Evolutionary conservation across 2,888 invertebrate genomes (phyloP).

Genomic region (Caenorhabditis afra): DNA sequence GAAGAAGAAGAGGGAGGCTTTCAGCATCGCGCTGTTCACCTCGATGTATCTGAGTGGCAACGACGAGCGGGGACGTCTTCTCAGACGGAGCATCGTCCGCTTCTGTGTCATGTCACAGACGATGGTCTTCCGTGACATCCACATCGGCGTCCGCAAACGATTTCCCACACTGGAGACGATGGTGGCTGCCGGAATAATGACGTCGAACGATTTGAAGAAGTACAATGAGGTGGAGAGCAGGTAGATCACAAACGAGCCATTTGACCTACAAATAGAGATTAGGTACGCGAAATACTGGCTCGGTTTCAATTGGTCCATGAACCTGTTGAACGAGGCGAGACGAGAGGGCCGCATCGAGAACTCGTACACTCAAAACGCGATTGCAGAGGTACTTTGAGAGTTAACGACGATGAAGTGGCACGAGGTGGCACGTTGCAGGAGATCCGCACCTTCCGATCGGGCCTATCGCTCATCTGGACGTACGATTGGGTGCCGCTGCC

Average conservation of each 20-base stretch:
- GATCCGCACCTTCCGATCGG: slow-evolving; percentile 61
- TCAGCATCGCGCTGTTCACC: slow-evolving; percentile 70
- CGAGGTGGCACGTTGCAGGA: slow-evolving; percentile 65
- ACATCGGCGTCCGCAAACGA: slow-evolving; percentile 67
- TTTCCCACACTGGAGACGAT: slow-evolving; percentile 65
- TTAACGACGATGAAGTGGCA: slow-evolving; percentile 36
- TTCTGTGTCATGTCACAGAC: slow-evolving; percentile 67
- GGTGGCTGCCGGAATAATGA: slow-evolving; percentile 65
- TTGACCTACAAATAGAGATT: neutral
- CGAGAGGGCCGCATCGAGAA: slow-evolving; percentile 61
- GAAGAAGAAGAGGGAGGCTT: neutral
- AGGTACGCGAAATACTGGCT: slow-evolving; percentile 76
- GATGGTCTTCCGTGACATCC: slow-evolving; percentile 70
- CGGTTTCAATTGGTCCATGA: slow-evolving; percentile 74
- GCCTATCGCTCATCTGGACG: slow-evolving; percentile 64
- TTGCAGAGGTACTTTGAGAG: slow-evolving; percentile 57
- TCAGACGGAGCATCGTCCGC: slow-evolving; percentile 73
- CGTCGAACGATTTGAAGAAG: slow-evolving; percentile 45
- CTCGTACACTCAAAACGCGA: slow-evolving; percentile 58
- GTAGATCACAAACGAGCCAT: neutral
- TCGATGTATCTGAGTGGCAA: slow-evolving; percentile 67
- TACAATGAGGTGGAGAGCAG: slow-evolving; percentile 52
- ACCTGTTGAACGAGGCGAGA: slow-evolving; percentile 66
- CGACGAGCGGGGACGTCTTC: slow-evolving; percentile 66
- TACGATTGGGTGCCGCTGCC: slow-evolving; percentile 74